Evolutionary conservation across 2,888 invertebrate genomes (phyloP).

Genomic region (Spodoptera exigua): DNA sequence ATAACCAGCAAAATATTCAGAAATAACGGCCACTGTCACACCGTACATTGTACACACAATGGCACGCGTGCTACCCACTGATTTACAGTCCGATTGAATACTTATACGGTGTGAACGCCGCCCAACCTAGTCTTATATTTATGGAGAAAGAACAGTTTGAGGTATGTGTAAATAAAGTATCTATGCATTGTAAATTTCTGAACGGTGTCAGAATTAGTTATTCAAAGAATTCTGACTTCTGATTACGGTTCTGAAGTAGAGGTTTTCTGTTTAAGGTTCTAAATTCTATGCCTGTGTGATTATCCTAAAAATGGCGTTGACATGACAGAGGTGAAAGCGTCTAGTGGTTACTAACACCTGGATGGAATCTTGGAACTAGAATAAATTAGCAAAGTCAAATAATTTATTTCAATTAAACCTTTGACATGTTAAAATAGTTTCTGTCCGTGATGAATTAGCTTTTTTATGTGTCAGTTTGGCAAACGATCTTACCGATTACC

Average conservation of each 20-base stretch:
- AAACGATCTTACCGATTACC: too few species aligned
- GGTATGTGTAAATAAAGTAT: constrained; percentile 37
- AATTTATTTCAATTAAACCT: too few species aligned
- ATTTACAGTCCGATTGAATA: constrained; percentile 75
- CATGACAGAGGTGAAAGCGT: constrained; percentile 14
- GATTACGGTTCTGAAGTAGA: neutral
- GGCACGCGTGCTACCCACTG: constrained; percentile 66
- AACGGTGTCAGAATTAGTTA: constrained; percentile 34
- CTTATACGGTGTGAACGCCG: constrained; percentile 69
- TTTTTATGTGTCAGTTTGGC: too few species aligned
- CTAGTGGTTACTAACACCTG: constrained; percentile 5
- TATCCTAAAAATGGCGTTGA: constrained; percentile 18
- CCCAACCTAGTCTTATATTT: constrained; percentile 51
- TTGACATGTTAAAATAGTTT: too few species aligned
- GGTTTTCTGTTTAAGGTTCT: constrained; percentile 1
- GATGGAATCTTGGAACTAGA: neutral
- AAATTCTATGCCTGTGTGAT: neutral
- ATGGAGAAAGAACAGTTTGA: constrained; percentile 48
- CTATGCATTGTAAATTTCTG: constrained; percentile 27
- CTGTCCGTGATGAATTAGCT: too few species aligned
- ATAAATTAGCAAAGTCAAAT: too few species aligned
- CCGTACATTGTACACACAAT: constrained; percentile 65
- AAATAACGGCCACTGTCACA: constrained; percentile 65
- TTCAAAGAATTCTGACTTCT: neutral
- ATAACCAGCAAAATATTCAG: constrained; percentile 53